Evolutionary conservation across 2,113 vertebrate genomes (phyloP).

Genomic region (Rallus limicola): DNA sequence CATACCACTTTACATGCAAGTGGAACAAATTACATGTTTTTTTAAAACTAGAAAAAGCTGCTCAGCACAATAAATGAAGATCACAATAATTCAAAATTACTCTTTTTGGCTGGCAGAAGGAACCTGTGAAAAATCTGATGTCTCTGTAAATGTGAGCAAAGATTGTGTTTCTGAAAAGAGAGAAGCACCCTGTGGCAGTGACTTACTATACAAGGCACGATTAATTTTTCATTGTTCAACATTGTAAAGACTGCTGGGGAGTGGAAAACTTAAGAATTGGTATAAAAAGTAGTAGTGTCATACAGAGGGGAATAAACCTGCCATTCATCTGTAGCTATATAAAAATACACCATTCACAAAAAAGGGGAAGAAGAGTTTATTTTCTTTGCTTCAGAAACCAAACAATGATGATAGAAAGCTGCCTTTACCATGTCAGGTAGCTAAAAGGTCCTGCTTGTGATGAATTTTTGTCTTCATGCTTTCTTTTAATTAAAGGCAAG

Average conservation of each 20-base stretch:
- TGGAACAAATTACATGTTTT: neutral
- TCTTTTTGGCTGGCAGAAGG: neutral
- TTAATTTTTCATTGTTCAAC: neutral
- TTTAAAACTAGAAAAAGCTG: neutral
- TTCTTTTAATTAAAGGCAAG: neutral
- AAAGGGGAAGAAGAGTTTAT: neutral
- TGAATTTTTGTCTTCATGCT: neutral
- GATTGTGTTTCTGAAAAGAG: neutral
- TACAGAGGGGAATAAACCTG: neutral
- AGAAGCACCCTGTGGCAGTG: neutral
- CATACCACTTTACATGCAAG: neutral
- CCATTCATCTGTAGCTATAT: neutral
- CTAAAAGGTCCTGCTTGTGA: neutral
- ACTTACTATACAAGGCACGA: neutral
- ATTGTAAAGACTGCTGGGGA: neutral
- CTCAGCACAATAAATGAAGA: neutral
- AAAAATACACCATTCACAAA: neutral
- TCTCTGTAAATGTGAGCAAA: neutral
- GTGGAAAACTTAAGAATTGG: neutral
- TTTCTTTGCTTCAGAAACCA: neutral
- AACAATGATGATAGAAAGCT: neutral
- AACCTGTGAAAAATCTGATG: rapidly evolving
- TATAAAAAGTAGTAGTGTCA: neutral
- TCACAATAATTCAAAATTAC: neutral
- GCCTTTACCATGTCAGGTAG: neutral